Evolutionary conservation across 2,888 invertebrate species (phyloP).

Genomic region (Rhingia rostrata): DNA sequence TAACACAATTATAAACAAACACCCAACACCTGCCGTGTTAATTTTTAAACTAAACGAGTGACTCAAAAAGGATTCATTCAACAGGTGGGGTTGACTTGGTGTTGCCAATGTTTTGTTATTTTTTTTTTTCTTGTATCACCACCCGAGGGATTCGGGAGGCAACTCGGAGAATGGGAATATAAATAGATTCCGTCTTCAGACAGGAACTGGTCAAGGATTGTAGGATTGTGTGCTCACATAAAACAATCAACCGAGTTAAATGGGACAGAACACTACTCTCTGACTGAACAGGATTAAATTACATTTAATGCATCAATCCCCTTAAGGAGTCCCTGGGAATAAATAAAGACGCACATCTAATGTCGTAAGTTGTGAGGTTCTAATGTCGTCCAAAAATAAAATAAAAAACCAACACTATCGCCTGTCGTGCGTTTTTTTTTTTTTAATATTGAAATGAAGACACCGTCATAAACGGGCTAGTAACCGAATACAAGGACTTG

Average conservation of each 20-base stretch:
- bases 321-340: neutral
- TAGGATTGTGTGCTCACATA: neutral
- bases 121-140: constrained; percentile 7
- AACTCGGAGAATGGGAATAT: constrained; percentile 13
- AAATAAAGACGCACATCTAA: neutral
- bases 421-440: neutral
- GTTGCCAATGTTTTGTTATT: constrained; percentile 40
- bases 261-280: neutral
- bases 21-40: constrained; percentile 59
- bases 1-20: constrained; percentile 13
- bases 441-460: constrained; percentile 43
- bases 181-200: constrained; percentile 14
- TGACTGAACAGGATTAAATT: constrained; percentile 19
- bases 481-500: neutral
- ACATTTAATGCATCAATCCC: constrained; percentile 22
- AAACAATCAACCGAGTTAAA: constrained; percentile 14
- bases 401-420: neutral
- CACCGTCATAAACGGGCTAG: constrained; percentile 6
- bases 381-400: constrained; percentile 33
- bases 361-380: constrained; percentile 48
- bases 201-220: constrained; percentile 32
- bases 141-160: too few relatives aligned
- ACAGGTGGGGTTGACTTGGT: constrained; percentile 41
- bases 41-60: constrained; percentile 62
- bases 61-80: constrained; percentile 22